Evolutionary conservation across 1,140 invertebrate genomes (phyloP).

Genomic region (Dreissena rostriformis): DNA sequence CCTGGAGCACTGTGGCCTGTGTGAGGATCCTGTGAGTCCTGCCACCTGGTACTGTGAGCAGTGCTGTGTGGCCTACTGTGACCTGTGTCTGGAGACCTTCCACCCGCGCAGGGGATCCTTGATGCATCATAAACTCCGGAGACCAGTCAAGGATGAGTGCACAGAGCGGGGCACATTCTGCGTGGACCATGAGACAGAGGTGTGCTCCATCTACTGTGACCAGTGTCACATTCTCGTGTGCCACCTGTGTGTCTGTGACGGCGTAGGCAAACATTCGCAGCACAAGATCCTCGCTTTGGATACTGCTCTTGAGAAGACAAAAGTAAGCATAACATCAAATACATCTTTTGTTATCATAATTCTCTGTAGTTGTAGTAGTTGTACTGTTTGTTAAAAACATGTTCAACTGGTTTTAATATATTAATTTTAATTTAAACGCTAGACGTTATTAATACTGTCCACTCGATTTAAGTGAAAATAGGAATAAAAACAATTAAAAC

Average conservation of each 20-base stretch:
- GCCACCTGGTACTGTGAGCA: conserved; percentile 96
- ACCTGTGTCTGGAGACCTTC: conserved; percentile 89
- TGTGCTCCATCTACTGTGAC: conserved; percentile 93
- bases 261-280: conserved; percentile 73
- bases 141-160: conserved; percentile 50
- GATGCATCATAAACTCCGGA: conserved; percentile 63
- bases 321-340: conserved; percentile 57
- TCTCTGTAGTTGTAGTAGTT: no score
- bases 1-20: conserved; percentile 90
- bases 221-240: conserved; percentile 94
- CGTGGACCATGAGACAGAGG: conserved; percentile 89
- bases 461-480: no score
- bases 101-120: conserved; percentile 72
- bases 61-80: conserved; percentile 96
- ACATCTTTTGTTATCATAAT: no score
- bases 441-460: no score
- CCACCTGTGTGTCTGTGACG: conserved; percentile 85
- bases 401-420: no score
- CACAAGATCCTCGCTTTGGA: conserved; percentile 75
- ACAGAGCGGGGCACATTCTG: conserved; percentile 78
- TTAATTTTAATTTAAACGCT: no score
- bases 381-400: no score
- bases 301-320: conserved; percentile 68
- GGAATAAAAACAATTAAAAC: no score
- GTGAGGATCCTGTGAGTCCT: conserved; percentile 88